These are phyloP conservation scores for Acanthurus leucopareius DNA, from an alignment of 2,797 vertebrate species.

Conservation along the genomic window DNA sequence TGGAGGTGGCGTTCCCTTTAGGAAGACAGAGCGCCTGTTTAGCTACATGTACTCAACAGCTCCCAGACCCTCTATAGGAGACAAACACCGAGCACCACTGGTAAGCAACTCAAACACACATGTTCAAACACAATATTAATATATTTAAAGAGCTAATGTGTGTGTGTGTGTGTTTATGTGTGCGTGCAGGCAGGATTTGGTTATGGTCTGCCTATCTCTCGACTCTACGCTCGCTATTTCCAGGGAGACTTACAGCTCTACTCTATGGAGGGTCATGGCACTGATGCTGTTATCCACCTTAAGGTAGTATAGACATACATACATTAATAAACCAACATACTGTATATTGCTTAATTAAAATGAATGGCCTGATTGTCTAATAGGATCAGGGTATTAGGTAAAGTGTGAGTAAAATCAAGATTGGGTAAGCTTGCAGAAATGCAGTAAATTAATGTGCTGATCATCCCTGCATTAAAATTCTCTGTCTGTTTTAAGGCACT, in stretches of 20 bases:
- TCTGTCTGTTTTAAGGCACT: conserved; percentile 81
- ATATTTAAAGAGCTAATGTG: not conserved
- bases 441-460: not conserved
- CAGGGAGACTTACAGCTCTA: conserved; percentile 93
- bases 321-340: too few relatives aligned
- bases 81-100: conserved; percentile 86
- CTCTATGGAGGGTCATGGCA: conserved; percentile 92
- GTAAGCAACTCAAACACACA: conserved; percentile 65
- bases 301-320: conserved; percentile 52
- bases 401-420: too few relatives aligned
- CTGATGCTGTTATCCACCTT: conserved; percentile 89
- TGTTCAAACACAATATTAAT: not conserved
- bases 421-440: too few relatives aligned
- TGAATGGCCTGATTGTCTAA: too few relatives aligned
- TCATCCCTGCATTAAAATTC: too few relatives aligned
- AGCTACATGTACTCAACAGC: conserved; percentile 94
- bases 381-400: too few relatives aligned
- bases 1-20: conserved; percentile 89
- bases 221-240: conserved; percentile 94
- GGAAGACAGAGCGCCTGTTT: conserved; percentile 91
- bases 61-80: conserved; percentile 84
- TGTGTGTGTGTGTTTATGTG: conserved; percentile 2
- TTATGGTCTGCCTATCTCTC: conserved; percentile 92
- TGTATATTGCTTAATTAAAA: too few relatives aligned
- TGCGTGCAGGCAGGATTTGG: conserved; percentile 90